These are phyloP conservation scores for Siniperca knerii DNA, from an alignment of 2,113 vertebrate species.

Conservation along the genomic window DNA sequence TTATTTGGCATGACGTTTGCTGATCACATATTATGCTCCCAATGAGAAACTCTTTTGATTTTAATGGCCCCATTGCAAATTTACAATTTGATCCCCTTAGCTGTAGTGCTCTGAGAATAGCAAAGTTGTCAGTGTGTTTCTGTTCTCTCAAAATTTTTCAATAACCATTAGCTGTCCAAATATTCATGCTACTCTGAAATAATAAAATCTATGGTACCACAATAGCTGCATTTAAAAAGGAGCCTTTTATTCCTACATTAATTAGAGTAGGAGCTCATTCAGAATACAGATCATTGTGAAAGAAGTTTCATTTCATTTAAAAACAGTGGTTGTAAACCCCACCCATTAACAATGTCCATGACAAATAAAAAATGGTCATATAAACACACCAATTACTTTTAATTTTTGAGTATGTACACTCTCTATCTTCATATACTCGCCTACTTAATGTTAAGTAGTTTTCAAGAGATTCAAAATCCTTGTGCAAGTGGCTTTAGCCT, in stretches of 20 bases:
- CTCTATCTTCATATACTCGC: not conserved
- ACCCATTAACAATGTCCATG: not conserved
- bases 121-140: not conserved
- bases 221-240: not conserved
- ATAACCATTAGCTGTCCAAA: not conserved
- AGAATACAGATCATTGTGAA: not conserved
- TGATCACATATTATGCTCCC: not conserved
- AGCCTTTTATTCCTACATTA: not conserved
- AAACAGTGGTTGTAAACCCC: not conserved
- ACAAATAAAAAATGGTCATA: not conserved
- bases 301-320: not conserved
- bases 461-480: not conserved
- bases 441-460: not conserved
- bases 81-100: not conserved
- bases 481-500: not conserved
- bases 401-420: not conserved
- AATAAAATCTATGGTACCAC: not conserved
- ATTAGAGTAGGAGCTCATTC: not conserved
- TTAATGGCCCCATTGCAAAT: not conserved
- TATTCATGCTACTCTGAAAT: not conserved
- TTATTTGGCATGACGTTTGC: not conserved
- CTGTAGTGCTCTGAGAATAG: not conserved
- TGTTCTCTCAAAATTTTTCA: not conserved
- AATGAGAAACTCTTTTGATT: not conserved
- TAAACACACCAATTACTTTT: not conserved